phyloP scores from a whole-genome alignment of 2,113 vertebrate genomes.

The Fregata magnificens region DNA sequence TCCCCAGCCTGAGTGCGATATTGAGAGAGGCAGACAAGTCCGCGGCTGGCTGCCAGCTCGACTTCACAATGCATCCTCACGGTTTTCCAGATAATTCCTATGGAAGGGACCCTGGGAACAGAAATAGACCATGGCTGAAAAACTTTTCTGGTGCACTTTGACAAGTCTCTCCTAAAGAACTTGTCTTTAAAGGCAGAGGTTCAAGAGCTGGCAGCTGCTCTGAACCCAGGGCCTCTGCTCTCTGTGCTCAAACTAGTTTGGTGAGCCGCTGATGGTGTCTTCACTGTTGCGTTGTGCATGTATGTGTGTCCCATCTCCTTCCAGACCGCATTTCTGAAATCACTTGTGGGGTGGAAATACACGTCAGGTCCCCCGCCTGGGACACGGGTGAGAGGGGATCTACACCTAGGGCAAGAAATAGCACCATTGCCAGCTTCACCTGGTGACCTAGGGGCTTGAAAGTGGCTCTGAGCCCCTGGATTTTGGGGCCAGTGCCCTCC shows the following conservation, averaged over 20 bases:
- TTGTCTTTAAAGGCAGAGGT: background rate
- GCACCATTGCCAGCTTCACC: background rate
- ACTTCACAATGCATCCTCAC: background rate
- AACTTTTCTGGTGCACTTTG: background rate
- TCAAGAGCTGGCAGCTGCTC: background rate
- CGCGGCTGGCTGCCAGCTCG: background rate
- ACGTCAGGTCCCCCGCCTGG: fast-evolving
- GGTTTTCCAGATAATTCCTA: background rate
- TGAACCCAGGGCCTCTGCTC: background rate
- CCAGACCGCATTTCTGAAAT: background rate
- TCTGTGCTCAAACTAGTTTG: background rate
- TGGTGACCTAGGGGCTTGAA: background rate
- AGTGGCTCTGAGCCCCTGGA: background rate
- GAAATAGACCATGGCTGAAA: background rate
- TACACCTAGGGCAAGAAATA: background rate
- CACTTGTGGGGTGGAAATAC: background rate
- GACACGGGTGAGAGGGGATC: background rate
- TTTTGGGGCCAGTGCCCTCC: background rate
- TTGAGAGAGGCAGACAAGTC: background rate
- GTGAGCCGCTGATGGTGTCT: background rate
- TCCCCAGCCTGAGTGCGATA: background rate
- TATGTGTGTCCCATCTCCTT: background rate
- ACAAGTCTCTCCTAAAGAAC: background rate
- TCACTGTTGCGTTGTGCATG: background rate
- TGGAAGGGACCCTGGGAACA: background rate